phyloP scores from a whole-genome alignment of 2,113 vertebrate species.

The Vimba vimba region DNA sequence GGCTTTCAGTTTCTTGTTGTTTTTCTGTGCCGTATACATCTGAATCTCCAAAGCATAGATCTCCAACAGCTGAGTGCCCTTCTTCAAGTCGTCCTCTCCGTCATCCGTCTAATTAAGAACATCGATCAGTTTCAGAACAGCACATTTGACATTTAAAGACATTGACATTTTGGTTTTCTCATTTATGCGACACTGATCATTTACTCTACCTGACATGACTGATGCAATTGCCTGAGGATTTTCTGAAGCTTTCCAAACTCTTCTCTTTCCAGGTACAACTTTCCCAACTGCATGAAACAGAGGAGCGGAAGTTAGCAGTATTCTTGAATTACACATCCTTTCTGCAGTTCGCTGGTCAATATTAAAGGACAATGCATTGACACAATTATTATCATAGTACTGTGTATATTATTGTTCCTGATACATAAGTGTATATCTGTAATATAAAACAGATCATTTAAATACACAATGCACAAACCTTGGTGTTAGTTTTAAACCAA shows the following conservation, averaged over 20 bases:
- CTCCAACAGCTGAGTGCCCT: conserved; percentile 97
- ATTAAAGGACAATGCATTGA: not conserved
- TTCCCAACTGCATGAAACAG: conserved; percentile 84
- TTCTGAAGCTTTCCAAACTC: conserved; percentile 98
- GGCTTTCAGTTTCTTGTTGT: conserved; percentile 99
- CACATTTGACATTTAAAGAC: not conserved
- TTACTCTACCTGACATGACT: conserved; percentile 94
- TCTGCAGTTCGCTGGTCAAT: not conserved
- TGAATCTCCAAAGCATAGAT: conserved; percentile 99
- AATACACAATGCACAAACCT: conserved; percentile 77
- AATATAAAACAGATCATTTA: not conserved
- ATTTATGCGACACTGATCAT: not conserved
- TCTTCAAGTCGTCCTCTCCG: conserved; percentile 98
- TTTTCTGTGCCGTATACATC: conserved; percentile 99
- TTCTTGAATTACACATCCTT: not conserved
- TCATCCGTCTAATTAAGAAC: conserved; percentile 88
- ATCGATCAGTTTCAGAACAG: not conserved
- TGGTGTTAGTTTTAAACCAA: conserved; percentile 99
- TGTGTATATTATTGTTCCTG: not conserved
- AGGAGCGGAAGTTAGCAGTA: not conserved
- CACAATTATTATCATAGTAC: not conserved
- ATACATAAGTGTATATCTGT: not conserved
- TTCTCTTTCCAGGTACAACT: conserved; percentile 97
- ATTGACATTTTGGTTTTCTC: not conserved
- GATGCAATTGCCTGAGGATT: conserved; percentile 96